A percentile compares a stretch with the other conserved stretches of the same genome.
Conservation (phyloP, 2,797 vertebrate genomes). For the Austrolebias charrua region DNA sequence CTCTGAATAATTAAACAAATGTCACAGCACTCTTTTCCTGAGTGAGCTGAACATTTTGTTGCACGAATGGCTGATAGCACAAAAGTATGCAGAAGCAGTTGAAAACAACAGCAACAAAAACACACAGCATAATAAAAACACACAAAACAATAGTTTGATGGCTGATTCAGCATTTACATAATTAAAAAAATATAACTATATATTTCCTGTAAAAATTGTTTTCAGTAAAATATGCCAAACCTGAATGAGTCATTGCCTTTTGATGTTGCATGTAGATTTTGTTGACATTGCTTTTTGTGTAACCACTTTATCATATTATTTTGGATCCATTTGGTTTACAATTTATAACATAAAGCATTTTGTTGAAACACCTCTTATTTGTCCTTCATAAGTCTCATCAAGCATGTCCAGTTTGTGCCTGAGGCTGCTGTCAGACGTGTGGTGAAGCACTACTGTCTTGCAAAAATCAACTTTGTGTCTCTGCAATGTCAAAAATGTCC, state of each 20-base stretch:
- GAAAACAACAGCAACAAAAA: no score
- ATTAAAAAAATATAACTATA: no score
- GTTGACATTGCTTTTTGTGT: not conserved
- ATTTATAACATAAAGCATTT: conserved; percentile 44
- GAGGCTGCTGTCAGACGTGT: conserved; percentile 62
- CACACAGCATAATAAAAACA: no score
- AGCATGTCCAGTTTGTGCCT: conserved; percentile 48
- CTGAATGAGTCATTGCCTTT: no score
- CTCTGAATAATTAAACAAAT: no score
- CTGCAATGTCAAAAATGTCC: no score
- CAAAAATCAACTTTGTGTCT: not conserved
- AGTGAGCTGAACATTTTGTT: no score
- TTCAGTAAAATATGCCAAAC: not conserved
- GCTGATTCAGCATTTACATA: no score
- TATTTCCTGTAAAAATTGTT: not conserved
- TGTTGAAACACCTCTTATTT: conserved; percentile 60
- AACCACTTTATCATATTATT: conserved; percentile 5
- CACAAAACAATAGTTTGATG: no score
- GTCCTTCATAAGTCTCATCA: conserved; percentile 65
- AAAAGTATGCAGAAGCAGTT: no score
- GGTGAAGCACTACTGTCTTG: conserved; percentile 44
- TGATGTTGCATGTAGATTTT: not conserved
- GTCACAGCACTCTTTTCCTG: no score
- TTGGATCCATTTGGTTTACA: conserved; percentile 29
- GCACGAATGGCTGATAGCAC: no score